Evolutionary conservation across 2,113 vertebrate species (phyloP), one percentile per base, ranked within the genome.

Genomic region (Cyanoramphus novaezelandiae): DNA sequence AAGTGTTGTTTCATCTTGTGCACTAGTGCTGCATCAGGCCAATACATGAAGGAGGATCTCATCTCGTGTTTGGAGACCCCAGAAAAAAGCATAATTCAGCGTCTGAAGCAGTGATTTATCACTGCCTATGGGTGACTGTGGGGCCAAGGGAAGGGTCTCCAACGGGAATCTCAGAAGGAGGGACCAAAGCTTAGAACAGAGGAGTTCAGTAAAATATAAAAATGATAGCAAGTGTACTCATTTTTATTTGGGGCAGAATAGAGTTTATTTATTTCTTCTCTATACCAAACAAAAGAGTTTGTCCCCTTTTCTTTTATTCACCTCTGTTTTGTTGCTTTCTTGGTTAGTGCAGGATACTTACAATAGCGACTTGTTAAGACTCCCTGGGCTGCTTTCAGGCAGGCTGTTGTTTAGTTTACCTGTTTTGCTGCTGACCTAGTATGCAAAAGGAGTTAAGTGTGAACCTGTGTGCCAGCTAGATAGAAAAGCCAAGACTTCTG

Each of bases 401-500:
- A 79, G 24, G 53, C 27, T 68, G 35, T 33, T 79, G 65, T 55
- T 55, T 87, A 52, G 59, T 82, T 86, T 89, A 52, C 27, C 19
- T 80, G 35, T 85, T 90, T 86, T 95, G 60, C 76, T 93, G 43
- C 76, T 71, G 86, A 79, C 64, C 55, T 27, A 60, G 55, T 9
- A 65, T 27, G 88, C 68, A 90, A 62, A 46, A 79, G 47, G 37
- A 90, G 52, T 65, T 70, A 55, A 90, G 86, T 69, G 44, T 47
- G 85, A 90, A 88, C 39, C 71, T 18, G 25, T 53, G 43, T 71
- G n/a, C 70, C 79, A 78, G 67, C 63, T 7, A 76, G 74, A 82
- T 18, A 90, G 57, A 79, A 90, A 86, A 69, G 10, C 9, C 27
- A 21, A 70, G 69, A 57, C 68, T 94, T 90, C 77, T 82, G 74